Conservation (phyloP, 2,797 vertebrate genomes). For the Mormyrus proboscirostris region DNA sequence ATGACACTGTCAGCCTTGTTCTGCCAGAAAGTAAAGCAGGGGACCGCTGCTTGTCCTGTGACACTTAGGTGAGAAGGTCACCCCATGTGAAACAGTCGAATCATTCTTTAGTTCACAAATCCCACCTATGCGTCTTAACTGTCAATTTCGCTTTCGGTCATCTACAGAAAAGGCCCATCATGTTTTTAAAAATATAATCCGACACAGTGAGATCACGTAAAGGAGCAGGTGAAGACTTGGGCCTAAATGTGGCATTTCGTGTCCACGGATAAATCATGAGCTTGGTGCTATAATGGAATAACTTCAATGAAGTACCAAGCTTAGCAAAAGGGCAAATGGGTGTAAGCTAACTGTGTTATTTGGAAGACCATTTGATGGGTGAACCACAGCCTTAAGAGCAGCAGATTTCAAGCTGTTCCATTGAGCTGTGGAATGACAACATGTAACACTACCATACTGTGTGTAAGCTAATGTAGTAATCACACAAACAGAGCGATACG, state of each 20-base stretch:
- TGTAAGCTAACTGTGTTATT: neutral
- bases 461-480: neutral
- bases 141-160: neutral
- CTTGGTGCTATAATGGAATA: neutral
- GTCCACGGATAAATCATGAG: neutral
- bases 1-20: slow-evolving; percentile 3
- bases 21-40: neutral
- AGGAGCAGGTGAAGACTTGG: neutral
- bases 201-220: neutral
- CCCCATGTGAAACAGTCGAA: neutral
- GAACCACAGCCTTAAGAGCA: neutral
- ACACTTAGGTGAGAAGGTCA: neutral
- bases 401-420: neutral
- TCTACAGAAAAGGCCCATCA: neutral
- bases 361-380: neutral
- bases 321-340: neutral
- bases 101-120: neutral
- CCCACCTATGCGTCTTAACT: neutral
- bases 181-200: neutral
- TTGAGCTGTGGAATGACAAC: neutral
- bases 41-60: neutral
- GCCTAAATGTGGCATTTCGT: neutral
- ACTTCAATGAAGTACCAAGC: neutral
- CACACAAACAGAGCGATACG: neutral
- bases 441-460: neutral